Percentiles rank a stretch among this genome's conserved stretches.
Conservation (phyloP, 2,113 vertebrate species). For the Porphyrio hochstetteri region DNA sequence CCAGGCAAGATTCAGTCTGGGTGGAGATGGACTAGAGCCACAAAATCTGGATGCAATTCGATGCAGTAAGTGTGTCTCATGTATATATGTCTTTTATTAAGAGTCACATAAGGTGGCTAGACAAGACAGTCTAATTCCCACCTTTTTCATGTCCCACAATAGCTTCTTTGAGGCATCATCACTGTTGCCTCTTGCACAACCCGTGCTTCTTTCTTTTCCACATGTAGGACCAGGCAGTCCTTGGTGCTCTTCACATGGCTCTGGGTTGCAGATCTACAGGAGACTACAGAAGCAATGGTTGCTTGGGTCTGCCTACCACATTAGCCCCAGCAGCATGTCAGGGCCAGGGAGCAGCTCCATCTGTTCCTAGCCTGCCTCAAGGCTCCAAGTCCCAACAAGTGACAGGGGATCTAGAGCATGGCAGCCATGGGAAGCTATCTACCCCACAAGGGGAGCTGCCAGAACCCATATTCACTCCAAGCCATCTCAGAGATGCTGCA, state of each 20-base stretch:
- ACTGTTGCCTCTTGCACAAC: neutral
- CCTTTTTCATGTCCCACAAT: neutral
- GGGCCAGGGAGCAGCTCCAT: neutral
- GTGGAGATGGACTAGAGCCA: neutral
- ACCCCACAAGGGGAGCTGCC: neutral
- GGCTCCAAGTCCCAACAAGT: neutral
- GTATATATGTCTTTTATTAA: neutral
- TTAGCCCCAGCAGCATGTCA: neutral
- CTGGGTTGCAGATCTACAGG: neutral
- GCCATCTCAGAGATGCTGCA: neutral
- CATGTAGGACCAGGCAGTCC: neutral
- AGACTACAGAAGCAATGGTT: rapidly evolving
- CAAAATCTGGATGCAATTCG: neutral
- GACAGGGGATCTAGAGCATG: neutral
- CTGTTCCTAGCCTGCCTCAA: rapidly evolving
- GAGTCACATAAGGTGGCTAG: neutral
- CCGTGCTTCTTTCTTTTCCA: neutral
- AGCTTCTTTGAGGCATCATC: neutral
- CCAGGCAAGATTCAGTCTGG: neutral
- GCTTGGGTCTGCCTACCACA: neutral
- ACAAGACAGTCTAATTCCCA: neutral
- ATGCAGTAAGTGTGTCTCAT: neutral
- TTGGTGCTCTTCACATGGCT: neutral
- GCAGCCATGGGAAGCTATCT: neutral
- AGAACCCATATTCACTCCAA: neutral